Evolutionary conservation across 1,140 invertebrate genomes (phyloP).

Genomic region (Heliconius himera): DNA sequence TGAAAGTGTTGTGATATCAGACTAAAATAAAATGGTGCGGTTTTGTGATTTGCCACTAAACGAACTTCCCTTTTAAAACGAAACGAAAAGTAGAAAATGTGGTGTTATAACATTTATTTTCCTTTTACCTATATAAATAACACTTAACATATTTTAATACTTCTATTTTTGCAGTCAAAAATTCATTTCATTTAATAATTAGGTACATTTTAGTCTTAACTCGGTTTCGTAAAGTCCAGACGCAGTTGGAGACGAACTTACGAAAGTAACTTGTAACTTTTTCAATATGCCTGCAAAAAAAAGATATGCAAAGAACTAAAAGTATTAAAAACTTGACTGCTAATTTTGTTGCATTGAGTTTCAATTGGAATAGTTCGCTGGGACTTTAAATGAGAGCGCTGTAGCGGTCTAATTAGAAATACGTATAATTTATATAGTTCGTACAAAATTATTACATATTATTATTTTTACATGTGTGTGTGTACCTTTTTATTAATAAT

Average conservation of each 20-base stretch:
- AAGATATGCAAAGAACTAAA: not conserved
- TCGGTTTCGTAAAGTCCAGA: not conserved
- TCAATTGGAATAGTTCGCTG: not conserved
- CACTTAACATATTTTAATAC: too few relatives aligned
- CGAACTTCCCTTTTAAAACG: too few relatives aligned
- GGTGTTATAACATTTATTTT: too few relatives aligned
- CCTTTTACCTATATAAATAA: too few relatives aligned
- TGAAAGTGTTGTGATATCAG: too few relatives aligned
- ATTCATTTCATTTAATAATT: not conserved
- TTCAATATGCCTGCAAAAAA: not conserved
- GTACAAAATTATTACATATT: too few relatives aligned
- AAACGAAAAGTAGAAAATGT: too few relatives aligned
- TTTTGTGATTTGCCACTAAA: too few relatives aligned
- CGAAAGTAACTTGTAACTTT: not conserved
- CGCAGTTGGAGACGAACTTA: not conserved
- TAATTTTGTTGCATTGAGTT: conserved; percentile 3
- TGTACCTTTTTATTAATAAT: too few relatives aligned
- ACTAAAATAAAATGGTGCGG: too few relatives aligned
- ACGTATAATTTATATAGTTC: too few relatives aligned
- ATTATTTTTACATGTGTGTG: too few relatives aligned
- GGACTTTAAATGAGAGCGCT: not conserved
- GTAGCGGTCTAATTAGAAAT: not conserved
- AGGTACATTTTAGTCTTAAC: not conserved
- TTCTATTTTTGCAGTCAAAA: not conserved
- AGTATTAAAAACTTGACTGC: not conserved